Conservation (phyloP, 2,113 vertebrate species). For the Oxyruncus cristatus region DNA sequence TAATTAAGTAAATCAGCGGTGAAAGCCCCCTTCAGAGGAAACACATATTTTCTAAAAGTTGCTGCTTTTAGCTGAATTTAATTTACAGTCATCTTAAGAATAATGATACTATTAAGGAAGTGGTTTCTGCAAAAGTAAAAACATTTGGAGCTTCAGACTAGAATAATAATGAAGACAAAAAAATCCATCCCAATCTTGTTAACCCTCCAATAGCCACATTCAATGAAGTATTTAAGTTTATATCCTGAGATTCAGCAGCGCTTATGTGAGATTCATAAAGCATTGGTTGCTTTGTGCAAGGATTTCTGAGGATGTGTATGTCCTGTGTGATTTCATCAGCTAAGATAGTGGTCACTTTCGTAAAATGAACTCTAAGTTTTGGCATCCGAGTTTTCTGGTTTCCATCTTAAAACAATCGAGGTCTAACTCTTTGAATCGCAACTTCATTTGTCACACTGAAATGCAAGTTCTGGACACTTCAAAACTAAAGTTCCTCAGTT, state of each 20-base stretch:
- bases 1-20: constrained; percentile 63
- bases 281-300: background rate
- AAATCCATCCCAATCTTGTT: background rate
- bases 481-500: background rate
- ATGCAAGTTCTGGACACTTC: background rate
- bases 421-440: background rate
- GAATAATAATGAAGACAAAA: constrained; percentile 14
- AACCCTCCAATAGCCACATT: background rate
- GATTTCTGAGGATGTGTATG: background rate
- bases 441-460: background rate
- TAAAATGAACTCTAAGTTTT: too few species aligned
- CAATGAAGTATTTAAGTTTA: background rate
- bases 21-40: constrained; percentile 17
- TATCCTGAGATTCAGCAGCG: background rate
- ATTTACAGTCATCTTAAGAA: constrained; percentile 61
- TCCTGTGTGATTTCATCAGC: background rate
- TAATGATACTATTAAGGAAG: constrained; percentile 63
- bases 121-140: constrained; percentile 58
- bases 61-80: constrained; percentile 68
- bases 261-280: background rate
- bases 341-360: too few species aligned
- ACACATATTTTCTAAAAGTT: constrained; percentile 51
- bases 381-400: background rate
- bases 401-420: background rate
- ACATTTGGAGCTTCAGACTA: constrained; percentile 8